Evolutionary conservation across 2,888 invertebrate species (phyloP).

Genomic region (Caenorhabditis sp.): DNA sequence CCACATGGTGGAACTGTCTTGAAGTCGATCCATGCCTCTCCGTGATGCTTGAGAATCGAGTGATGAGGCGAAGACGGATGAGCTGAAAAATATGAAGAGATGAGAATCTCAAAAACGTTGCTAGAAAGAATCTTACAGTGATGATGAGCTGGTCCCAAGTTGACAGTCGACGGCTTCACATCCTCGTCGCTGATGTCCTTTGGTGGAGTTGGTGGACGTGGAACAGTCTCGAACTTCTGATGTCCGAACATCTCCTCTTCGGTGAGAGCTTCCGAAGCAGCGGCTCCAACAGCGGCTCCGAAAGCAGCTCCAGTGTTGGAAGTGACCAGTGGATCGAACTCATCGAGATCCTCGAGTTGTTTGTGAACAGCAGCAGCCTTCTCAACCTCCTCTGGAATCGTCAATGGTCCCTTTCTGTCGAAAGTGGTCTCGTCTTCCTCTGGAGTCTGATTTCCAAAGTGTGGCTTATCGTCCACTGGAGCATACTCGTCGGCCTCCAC

Average conservation of each 20-base stretch:
- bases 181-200: constrained; percentile 79
- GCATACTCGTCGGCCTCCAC: constrained; percentile 45
- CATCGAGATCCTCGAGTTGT: constrained; percentile 26
- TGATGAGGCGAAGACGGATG: constrained; percentile 70
- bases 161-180: constrained; percentile 74
- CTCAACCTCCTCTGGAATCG: constrained; percentile 74
- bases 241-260: constrained; percentile 65
- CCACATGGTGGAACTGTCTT: constrained; percentile 77
- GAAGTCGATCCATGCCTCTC: constrained; percentile 77
- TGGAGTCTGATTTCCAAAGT: constrained; percentile 73
- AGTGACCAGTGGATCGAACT: constrained; percentile 47
- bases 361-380: constrained; percentile 60
- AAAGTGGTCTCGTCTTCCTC: constrained; percentile 69
- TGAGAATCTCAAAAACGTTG: no score
- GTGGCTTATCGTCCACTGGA: constrained; percentile 60
- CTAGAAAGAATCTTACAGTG: constrained; percentile 57
- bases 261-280: constrained; percentile 40
- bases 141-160: constrained; percentile 77
- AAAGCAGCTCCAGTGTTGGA: constrained; percentile 41
- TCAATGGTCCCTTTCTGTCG: constrained; percentile 74
- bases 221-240: constrained; percentile 72
- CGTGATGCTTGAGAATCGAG: constrained; percentile 77
- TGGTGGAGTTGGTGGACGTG: constrained; percentile 81
- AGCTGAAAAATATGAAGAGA: constrained; percentile 40
- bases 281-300: constrained; percentile 42